phyloP scores from a whole-genome alignment of 2,888 invertebrate species.

The Netelia melanura region DNA sequence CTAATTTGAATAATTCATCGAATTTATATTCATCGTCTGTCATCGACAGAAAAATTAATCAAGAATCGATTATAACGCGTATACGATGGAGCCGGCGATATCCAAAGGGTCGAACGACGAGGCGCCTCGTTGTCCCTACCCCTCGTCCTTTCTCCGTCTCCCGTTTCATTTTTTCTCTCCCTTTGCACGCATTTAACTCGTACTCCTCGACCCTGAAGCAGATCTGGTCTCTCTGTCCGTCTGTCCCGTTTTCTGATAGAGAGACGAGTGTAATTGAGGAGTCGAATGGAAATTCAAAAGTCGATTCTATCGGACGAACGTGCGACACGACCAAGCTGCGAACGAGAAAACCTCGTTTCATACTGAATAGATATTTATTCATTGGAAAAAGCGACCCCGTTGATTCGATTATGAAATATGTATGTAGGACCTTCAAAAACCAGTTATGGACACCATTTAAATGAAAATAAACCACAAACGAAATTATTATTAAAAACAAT shows the following conservation, averaged over 20 bases:
- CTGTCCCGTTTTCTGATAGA: constrained; percentile 45
- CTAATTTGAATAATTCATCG: constrained; percentile 79
- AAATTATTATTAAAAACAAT: not conserved
- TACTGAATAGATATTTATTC: constrained; percentile 71
- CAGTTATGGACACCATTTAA: too few relatives aligned
- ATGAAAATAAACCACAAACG: not conserved
- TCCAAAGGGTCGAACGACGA: constrained; percentile 57
- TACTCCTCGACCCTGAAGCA: constrained; percentile 50
- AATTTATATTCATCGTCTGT: constrained; percentile 79
- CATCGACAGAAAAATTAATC: constrained; percentile 80
- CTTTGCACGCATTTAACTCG: constrained; percentile 50
- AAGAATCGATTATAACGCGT: constrained; percentile 76
- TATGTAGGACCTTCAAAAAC: too few relatives aligned
- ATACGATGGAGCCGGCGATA: constrained; percentile 58
- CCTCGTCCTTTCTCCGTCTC: constrained; percentile 49
- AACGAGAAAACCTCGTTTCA: constrained; percentile 68
- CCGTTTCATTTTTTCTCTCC: constrained; percentile 6
- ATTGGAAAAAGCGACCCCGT: constrained; percentile 65
- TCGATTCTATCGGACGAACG: constrained; percentile 70
- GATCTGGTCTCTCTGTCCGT: constrained; percentile 40
- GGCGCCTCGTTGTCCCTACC: constrained; percentile 13
- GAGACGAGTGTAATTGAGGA: constrained; percentile 73
- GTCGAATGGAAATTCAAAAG: constrained; percentile 74
- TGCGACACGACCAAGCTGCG: constrained; percentile 43
- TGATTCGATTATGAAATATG: constrained; percentile 65